A percentile compares a stretch with the other conserved stretches of the same genome.
Evolutionary conservation across 2,113 vertebrate species (phyloP).

Genomic region (Sterrhoptilus dennistouni): DNA sequence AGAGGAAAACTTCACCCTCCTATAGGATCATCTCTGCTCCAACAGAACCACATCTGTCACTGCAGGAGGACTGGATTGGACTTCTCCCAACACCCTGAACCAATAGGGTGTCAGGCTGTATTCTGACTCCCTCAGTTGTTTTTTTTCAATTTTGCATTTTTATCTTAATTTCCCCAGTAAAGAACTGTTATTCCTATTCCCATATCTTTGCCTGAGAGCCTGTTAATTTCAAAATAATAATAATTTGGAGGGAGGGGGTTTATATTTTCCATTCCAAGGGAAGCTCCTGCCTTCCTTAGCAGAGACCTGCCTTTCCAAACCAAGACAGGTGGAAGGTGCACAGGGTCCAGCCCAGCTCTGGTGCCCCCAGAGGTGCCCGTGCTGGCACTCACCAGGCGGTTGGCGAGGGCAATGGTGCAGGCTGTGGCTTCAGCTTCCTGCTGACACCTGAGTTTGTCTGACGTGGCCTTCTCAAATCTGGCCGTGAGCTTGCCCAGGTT

Average conservation of each 20-base stretch:
- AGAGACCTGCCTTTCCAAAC: neutral
- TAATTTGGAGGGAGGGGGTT: no score
- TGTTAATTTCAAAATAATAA: no score
- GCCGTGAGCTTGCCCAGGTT: constrained; percentile 90
- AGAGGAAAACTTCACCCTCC: no score
- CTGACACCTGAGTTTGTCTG: constrained; percentile 91
- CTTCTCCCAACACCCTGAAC: no score
- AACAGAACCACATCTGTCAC: no score
- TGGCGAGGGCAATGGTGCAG: constrained; percentile 87
- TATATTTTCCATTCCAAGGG: neutral
- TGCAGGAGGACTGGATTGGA: no score
- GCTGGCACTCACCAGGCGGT: constrained; percentile 88
- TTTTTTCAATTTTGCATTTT: no score
- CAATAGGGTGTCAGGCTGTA: no score
- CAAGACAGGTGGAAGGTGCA: neutral
- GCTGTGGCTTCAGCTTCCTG: constrained; percentile 89
- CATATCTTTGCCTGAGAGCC: neutral
- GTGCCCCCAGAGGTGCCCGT: no score
- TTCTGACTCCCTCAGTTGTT: no score
- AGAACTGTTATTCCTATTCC: neutral
- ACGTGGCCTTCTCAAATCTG: constrained; percentile 90
- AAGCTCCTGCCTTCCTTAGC: neutral
- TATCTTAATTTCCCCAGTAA: no score
- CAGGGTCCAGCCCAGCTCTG: neutral
- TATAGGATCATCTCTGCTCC: no score